Percentiles rank a stretch among this genome's conserved stretches.
Evolutionary conservation across 2,113 vertebrate species (phyloP).

Genomic region (Colius striatus): DNA sequence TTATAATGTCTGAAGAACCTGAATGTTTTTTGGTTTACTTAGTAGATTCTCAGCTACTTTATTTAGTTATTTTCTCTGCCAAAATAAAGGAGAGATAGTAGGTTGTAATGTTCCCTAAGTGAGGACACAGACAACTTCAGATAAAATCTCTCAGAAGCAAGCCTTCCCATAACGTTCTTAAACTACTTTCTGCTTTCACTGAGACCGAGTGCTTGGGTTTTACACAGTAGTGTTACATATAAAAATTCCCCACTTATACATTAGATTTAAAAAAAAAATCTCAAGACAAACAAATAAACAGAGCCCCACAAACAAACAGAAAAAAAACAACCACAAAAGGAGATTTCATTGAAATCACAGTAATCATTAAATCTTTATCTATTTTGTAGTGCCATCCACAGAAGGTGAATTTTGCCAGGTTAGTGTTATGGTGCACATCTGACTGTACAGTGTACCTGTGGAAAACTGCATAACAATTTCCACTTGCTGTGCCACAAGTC

Average conservation of each 20-base stretch:
- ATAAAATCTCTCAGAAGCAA: background rate
- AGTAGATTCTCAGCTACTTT: background rate
- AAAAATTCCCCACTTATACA: background rate
- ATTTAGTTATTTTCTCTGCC: background rate
- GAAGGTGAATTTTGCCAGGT: accelerated
- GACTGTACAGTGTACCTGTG: background rate
- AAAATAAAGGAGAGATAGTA: background rate
- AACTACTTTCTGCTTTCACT: background rate
- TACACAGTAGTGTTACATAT: background rate
- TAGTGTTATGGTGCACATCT: background rate
- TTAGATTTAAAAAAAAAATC: background rate
- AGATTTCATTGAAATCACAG: background rate
- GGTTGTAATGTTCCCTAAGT: background rate
- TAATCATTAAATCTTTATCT: background rate
- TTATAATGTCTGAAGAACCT: background rate
- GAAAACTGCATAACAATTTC: background rate
- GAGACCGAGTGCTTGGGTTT: background rate
- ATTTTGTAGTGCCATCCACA: background rate
- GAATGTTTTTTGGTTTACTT: background rate
- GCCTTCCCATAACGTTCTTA: background rate
- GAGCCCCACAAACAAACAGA: too few relatives aligned
- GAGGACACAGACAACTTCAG: background rate
- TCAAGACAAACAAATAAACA: too few relatives aligned
- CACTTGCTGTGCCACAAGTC: background rate
- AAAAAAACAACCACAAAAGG: too few relatives aligned